Percentiles rank a stretch among this genome's conserved stretches.
Evolutionary conservation across 2,888 invertebrate genomes (phyloP).

Genomic region (Thumatha senex): DNA sequence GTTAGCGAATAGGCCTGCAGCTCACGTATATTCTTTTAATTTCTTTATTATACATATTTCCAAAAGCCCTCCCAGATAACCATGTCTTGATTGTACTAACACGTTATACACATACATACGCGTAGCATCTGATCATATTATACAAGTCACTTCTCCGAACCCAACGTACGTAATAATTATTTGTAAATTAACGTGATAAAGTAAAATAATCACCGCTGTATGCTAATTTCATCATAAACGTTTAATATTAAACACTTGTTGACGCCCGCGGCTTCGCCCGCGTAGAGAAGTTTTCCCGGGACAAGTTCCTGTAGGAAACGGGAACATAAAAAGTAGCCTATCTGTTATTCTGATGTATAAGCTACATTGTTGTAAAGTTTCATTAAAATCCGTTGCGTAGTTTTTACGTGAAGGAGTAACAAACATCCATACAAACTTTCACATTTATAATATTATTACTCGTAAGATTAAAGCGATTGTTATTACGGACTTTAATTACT

Average conservation of each 20-base stretch:
- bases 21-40: neutral
- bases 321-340: too few relatives aligned
- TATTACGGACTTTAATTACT: slow-evolving; percentile 73
- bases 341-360: too few relatives aligned
- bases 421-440: too few relatives aligned
- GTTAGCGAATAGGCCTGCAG: too few relatives aligned
- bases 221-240: slow-evolving; percentile 61
- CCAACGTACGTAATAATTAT: slow-evolving; percentile 47
- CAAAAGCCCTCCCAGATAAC: neutral
- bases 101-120: slow-evolving; percentile 23
- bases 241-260: slow-evolving; percentile 56
- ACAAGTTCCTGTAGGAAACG: too few relatives aligned
- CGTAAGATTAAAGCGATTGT: slow-evolving; percentile 64
- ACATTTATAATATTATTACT: too few relatives aligned
- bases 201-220: slow-evolving; percentile 50
- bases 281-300: too few relatives aligned
- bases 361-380: too few relatives aligned
- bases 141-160: slow-evolving; percentile 40
- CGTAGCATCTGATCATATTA: slow-evolving; percentile 32
- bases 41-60: neutral
- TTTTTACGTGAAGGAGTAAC: too few relatives aligned
- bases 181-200: slow-evolving; percentile 54
- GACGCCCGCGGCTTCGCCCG: too few relatives aligned
- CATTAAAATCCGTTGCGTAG: too few relatives aligned
- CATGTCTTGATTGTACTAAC: slow-evolving; percentile 3